Percentiles rank a stretch among this genome's conserved stretches.
phyloP scores from a whole-genome alignment of 2,888 invertebrate genomes.

The Philhelius pedissequus region DNA sequence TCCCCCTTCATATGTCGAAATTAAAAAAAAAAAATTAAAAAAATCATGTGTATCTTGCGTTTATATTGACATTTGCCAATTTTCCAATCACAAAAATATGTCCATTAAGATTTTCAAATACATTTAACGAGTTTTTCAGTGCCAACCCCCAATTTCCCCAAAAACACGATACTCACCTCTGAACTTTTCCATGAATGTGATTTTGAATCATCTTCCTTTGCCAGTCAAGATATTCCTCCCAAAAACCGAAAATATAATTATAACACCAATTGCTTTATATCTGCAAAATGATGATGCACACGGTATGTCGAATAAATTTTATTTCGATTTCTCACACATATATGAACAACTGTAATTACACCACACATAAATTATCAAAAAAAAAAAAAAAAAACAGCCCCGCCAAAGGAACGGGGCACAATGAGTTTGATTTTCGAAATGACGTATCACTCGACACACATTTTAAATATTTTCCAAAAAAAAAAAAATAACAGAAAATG shows the following conservation, averaged over 20 bases:
- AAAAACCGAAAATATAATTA: not conserved
- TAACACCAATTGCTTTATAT: slow-evolving; percentile 42
- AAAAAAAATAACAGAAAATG: slow-evolving; percentile 1
- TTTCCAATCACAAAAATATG: not conserved
- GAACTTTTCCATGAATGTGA: slow-evolving; percentile 34
- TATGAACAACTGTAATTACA: not conserved
- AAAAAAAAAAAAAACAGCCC: not conserved
- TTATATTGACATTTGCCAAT: not conserved
- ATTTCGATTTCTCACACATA: slow-evolving; percentile 30
- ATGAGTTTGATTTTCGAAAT: slow-evolving; percentile 39
- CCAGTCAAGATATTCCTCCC: not conserved
- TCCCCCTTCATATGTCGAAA: not conserved
- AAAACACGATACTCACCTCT: slow-evolving; percentile 53
- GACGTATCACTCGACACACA: slow-evolving; percentile 66
- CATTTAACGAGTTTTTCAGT: not conserved
- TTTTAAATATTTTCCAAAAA: slow-evolving; percentile 36
- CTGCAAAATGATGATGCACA: slow-evolving; percentile 47
- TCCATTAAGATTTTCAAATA: not conserved
- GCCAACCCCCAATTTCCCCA: no score
- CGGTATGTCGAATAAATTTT: slow-evolving; percentile 4
- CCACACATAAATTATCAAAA: not conserved
- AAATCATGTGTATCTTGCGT: no score
- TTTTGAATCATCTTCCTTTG: slow-evolving; percentile 45
- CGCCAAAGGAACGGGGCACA: slow-evolving; percentile 1
- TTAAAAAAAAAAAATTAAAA: not conserved